Base-by-base conservation (phyloP, 2,888 invertebrate species). In the Amorpha juglandis region DNA sequence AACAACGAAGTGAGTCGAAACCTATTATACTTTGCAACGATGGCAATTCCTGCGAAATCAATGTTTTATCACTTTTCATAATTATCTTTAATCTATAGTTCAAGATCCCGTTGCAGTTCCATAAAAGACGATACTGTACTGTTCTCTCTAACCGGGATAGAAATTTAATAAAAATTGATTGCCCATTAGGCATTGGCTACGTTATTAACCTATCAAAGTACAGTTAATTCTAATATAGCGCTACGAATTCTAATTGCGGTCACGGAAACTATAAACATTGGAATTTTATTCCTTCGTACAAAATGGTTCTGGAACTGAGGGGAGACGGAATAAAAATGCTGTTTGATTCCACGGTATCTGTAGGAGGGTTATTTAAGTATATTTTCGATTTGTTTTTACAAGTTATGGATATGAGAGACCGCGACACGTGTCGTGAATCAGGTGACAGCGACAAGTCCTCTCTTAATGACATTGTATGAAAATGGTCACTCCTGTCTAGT, bases 111-210 rank as follows among this genome's bases (percentile, higher is more conserved):
- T 50, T 19, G 19, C 19, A 19, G 19, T 50, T 19, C 19, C 19
- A 45, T 45, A 12, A 8, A 1, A 45, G 45, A 50, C 50, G 9
- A 19, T 11, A 50, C 50, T 38, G 16, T 62, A 65, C 62, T 52
- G 65, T 65, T 62, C 47, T 42, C 27, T 33, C 14, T 0, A n/a
- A 38, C 51, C 38, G 16, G 8, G 27, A 14, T 27, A 51, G 62
- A 42, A n/a, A n/a, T 55, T 63, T 47, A 68, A 71, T 68, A 71
- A 70, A 69, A 69, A 72, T 70, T 71, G 67, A 70, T 72, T 68
- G 62, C 67, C 51, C 63, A 63, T 63, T 63, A 64, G 51, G 53
- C 27, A 50, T 66, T 51, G 62, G 62, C 64, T 67, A 63, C 66
- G 67, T 70, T 68, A 72, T 72, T 71, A 70, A 71, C 63, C 67